phyloP scores from a whole-genome alignment of 1,140 invertebrate species.

The Eubasilissa regina region DNA sequence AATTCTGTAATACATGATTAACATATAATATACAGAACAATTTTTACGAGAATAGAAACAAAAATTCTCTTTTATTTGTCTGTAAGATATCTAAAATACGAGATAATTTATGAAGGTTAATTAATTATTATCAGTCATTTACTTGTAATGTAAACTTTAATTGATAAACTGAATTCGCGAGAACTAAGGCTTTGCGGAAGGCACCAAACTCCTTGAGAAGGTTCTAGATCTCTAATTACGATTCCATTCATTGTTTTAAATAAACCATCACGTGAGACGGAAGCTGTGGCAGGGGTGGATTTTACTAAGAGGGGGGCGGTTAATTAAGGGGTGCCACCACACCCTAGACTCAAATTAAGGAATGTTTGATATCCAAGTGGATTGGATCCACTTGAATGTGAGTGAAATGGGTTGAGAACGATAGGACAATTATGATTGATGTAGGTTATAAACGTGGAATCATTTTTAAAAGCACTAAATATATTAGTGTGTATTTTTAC shows the following conservation, averaged over 20 bases:
- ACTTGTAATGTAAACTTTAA: not conserved
- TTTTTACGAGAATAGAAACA: no score
- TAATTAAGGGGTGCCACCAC: slow-evolving; percentile 49
- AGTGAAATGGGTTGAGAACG: slow-evolving; percentile 21
- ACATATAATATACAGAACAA: no score
- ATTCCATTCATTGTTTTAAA: slow-evolving; percentile 59
- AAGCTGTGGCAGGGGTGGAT: slow-evolving; percentile 26
- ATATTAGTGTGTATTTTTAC: no score
- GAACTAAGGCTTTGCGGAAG: slow-evolving; percentile 7
- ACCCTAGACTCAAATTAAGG: slow-evolving; percentile 23
- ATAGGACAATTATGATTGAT: slow-evolving; percentile 14
- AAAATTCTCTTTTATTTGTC: no score
- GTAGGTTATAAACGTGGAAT: not conserved
- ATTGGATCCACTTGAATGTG: not conserved
- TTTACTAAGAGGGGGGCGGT: slow-evolving; percentile 25
- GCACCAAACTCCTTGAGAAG: slow-evolving; percentile 19
- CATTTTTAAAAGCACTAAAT: slow-evolving; percentile 2
- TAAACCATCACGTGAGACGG: slow-evolving; percentile 56
- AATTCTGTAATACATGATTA: no score
- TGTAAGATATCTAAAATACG: no score
- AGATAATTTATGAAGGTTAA: no score
- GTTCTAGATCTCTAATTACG: slow-evolving; percentile 58
- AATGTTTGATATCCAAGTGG: slow-evolving; percentile 31
- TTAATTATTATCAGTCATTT: no score
- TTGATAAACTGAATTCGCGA: slow-evolving; percentile 1